These are phyloP conservation scores for Rutpela maculata DNA, from an alignment of 2,888 invertebrate species.

Conservation along the genomic window DNA sequence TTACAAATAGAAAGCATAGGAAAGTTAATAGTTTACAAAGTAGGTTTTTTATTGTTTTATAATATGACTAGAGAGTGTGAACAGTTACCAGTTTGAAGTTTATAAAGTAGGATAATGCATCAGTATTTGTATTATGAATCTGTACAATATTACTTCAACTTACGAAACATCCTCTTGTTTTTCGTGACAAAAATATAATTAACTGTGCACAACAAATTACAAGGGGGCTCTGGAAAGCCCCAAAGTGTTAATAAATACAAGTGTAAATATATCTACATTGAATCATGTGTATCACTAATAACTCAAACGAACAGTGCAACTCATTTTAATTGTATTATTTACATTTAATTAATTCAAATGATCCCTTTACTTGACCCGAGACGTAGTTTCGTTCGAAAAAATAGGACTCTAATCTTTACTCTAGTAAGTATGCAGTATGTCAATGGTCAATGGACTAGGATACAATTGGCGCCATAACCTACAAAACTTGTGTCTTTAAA, in stretches of 20 bases:
- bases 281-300: too few relatives aligned
- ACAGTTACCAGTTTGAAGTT: background rate
- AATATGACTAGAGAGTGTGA: background rate
- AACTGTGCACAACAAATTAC: too few relatives aligned
- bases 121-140: background rate
- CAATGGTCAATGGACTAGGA: background rate
- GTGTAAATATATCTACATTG: too few relatives aligned
- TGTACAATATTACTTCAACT: too few relatives aligned
- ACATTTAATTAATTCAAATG: background rate
- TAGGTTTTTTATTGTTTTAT: background rate
- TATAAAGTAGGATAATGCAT: background rate
- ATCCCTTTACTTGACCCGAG: background rate
- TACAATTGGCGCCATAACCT: slow-evolving; percentile 41
- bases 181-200: too few relatives aligned
- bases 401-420: too few relatives aligned
- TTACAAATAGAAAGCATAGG: slow-evolving; percentile 16
- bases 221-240: too few relatives aligned
- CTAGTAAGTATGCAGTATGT: background rate
- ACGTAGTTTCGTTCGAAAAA: background rate
- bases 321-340: background rate
- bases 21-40: slow-evolving; percentile 16
- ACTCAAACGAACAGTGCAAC: too few relatives aligned
- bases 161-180: too few relatives aligned
- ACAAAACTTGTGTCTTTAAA: slow-evolving; percentile 19
- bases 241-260: too few relatives aligned